Conservation (phyloP, 2,113 vertebrate genomes). For the Gallinago undulata region DNA sequence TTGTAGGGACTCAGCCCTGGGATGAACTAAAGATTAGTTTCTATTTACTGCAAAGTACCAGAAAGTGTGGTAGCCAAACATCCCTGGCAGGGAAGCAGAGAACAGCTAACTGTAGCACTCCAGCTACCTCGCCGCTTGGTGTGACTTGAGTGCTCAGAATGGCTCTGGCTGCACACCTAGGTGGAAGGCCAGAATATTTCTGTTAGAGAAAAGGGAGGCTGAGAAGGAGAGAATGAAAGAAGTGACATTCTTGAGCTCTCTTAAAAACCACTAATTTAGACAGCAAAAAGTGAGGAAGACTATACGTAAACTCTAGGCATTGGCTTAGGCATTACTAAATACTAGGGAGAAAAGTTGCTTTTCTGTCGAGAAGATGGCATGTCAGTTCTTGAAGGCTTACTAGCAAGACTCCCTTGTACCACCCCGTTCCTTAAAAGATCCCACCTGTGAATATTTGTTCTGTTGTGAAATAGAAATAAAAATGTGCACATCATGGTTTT, state of each 20-base stretch:
- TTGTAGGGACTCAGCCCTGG: not conserved
- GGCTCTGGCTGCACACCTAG: not conserved
- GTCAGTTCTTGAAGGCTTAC: not conserved
- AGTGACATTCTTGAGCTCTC: not conserved
- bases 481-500: not conserved
- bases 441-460: not conserved
- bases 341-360: not conserved
- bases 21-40: slow-evolving; percentile 33
- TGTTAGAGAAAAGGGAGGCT: not conserved
- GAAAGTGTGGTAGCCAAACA: not conserved
- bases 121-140: not conserved
- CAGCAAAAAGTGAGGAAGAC: not conserved
- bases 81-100: not conserved
- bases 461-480: not conserved
- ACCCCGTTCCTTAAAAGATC: not conserved
- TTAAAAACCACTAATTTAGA: not conserved
- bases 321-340: not conserved
- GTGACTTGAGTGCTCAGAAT: not conserved
- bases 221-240: not conserved
- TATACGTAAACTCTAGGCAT: not conserved
- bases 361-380: not conserved
- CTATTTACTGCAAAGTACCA: slow-evolving; percentile 24
- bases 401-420: not conserved
- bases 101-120: not conserved
- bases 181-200: not conserved